Evolutionary conservation across 2,888 invertebrate genomes (phyloP).

Genomic region (Elmis aenea): DNA sequence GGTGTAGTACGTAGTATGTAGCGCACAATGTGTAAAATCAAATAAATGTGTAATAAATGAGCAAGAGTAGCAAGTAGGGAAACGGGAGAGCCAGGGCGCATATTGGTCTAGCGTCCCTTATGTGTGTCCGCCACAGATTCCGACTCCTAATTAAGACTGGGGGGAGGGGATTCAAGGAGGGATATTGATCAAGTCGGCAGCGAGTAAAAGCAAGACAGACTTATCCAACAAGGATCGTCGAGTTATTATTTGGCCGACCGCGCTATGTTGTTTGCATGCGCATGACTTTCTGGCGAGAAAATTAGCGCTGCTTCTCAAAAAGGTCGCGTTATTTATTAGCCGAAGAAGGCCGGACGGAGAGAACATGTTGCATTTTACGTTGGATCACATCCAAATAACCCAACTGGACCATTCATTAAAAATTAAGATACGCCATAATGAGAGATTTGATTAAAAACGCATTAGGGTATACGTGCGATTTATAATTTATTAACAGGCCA

Average conservation of each 20-base stretch:
- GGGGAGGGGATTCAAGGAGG: constrained; percentile 50
- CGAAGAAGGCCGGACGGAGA: constrained; percentile 2
- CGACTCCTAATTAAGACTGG: constrained; percentile 80
- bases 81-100: constrained; percentile 35
- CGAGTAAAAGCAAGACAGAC: constrained; percentile 33
- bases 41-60: constrained; percentile 37
- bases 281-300: constrained; percentile 40
- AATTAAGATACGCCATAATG: constrained; percentile 46
- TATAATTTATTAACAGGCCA: constrained; percentile 31
- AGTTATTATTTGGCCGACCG: constrained; percentile 48
- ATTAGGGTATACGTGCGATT: constrained; percentile 39
- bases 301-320: constrained; percentile 31
- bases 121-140: constrained; percentile 80
- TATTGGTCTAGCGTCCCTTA: constrained; percentile 47
- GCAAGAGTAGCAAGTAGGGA: constrained; percentile 28
- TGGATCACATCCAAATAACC: constrained; percentile 16
- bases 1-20: no score
- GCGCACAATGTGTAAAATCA: no score
- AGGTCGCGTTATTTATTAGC: no score
- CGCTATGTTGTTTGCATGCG: constrained; percentile 43
- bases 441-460: constrained; percentile 48
- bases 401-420: constrained; percentile 41
- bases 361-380: constrained; percentile 11
- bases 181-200: constrained; percentile 47
- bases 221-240: constrained; percentile 35